These are phyloP conservation scores for Lepidostoma basale DNA, from an alignment of 1,140 invertebrate genomes.

Conservation along the genomic window DNA sequence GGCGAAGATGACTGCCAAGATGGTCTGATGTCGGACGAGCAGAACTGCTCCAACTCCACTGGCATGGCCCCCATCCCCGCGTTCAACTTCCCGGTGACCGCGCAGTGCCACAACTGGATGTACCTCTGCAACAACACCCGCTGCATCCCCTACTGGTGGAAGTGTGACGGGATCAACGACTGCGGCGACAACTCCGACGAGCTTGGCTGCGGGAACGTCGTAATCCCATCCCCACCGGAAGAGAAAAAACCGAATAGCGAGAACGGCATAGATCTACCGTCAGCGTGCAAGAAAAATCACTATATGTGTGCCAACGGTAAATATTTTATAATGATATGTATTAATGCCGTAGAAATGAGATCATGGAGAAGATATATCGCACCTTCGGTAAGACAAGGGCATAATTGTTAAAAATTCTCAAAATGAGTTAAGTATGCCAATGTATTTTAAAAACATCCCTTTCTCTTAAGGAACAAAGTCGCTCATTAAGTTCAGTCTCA, in stretches of 20 bases:
- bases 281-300: constrained; percentile 40
- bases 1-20: constrained; percentile 72
- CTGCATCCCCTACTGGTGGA: constrained; percentile 87
- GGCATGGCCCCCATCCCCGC: constrained; percentile 48
- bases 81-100: constrained; percentile 49
- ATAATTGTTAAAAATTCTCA: no score
- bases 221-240: constrained; percentile 46
- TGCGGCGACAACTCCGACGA: constrained; percentile 84
- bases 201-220: constrained; percentile 62
- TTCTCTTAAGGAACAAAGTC: no score
- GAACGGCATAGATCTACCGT: constrained; percentile 44
- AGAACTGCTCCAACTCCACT: constrained; percentile 64
- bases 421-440: no score
- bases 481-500: no score
- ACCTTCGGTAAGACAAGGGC: no score
- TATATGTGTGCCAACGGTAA: constrained; percentile 42
- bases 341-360: not conserved
- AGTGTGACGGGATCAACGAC: constrained; percentile 69
- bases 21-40: constrained; percentile 71
- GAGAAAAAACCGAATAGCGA: constrained; percentile 50
- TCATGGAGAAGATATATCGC: no score
- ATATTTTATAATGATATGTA: no score
- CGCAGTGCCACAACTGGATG: constrained; percentile 76
- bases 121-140: constrained; percentile 73
- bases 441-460: no score